Base-by-base conservation (phyloP, 1,140 invertebrate genomes). In the Rhagoletis pomonella region DNA sequence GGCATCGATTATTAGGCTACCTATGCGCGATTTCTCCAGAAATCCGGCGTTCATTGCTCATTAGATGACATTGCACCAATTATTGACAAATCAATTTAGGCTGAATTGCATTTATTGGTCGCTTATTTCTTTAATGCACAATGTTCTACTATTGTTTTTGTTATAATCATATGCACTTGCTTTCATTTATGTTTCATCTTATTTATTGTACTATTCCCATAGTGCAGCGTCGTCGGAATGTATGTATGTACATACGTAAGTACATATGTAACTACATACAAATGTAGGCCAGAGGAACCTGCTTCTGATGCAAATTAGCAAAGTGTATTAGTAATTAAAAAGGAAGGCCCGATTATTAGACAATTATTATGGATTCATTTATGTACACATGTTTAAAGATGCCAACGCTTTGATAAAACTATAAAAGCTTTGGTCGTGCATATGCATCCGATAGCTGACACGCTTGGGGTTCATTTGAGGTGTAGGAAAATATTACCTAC, bases 51-150 rank as follows among this genome's bases (percentile, higher is more conserved):
- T 73, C 42, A 47, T 73, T 19, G 50, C n/a, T 81, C 73, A 29
- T 81, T 81, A 81, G 73, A 81, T 55, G 47, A 12, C 42, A 81
- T 81, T 81, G 73, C 73, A 81, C 19, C n/a, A 81, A 81, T 81
- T 81, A 81, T 17, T 42, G 47, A 81, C 44, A 55, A 81, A 81
- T 81, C 73, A 81, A 81, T 50, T 81, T 81, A 29, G 2, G 19
- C 42, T 73, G 39, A 10, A 17, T 55, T 81, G 17, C 47, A 55
- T 29, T 81, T 44, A 19, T n/a, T 47, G 14, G 9, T 55, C 42
- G 50, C 17, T 55, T 10, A 19, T 29, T 47, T 39, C 47, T 77
- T n/a, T 69, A 69, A 29, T 69, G 29, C 65, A 69, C 39, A 73
- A 50, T 73, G 44, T 73, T 47, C 19, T 47, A 10, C 29, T 44